These are phyloP conservation scores for Meliscaeva auricollis DNA, from an alignment of 2,888 invertebrate species.

Conservation along the genomic window DNA sequence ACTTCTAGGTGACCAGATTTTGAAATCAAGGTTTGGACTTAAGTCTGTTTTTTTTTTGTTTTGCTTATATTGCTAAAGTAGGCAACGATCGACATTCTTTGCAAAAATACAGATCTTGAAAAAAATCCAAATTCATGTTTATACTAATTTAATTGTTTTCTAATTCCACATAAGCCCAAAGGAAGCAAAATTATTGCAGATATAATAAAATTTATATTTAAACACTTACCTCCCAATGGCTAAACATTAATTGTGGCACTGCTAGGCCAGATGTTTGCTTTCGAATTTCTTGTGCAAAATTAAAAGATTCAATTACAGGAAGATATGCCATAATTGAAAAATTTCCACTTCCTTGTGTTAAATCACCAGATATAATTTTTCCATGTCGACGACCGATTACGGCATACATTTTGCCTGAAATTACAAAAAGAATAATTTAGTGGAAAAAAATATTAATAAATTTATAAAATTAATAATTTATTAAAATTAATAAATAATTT, in stretches of 20 bases:
- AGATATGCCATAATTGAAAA: conserved; percentile 95
- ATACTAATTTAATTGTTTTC: no score
- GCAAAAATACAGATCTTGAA: no score
- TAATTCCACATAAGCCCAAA: background rate
- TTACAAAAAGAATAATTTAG: conserved; percentile 62
- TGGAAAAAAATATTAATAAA: conserved; percentile 19
- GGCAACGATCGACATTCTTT: no score
- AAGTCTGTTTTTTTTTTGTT: no score
- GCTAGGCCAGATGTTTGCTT: conserved; percentile 98
- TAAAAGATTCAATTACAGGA: conserved; percentile 98
- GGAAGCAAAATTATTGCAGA: background rate
- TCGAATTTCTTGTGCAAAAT: conserved; percentile 96
- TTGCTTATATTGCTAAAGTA: no score
- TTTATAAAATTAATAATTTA: conserved; percentile 23
- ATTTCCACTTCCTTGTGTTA: conserved; percentile 95
- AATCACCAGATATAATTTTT: conserved; percentile 94
- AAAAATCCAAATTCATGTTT: no score
- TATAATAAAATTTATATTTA: background rate
- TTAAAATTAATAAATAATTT: no score
- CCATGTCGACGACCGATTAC: conserved; percentile 95
- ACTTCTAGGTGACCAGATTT: no score
- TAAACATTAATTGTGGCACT: conserved; percentile 97
- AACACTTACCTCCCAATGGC: conserved; percentile 96
- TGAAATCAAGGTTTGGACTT: no score
- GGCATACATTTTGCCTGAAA: conserved; percentile 94